Evolutionary conservation across 2,113 vertebrate genomes (phyloP), one percentile per base, ranked within the genome.

Genomic region (Gallinago media): DNA sequence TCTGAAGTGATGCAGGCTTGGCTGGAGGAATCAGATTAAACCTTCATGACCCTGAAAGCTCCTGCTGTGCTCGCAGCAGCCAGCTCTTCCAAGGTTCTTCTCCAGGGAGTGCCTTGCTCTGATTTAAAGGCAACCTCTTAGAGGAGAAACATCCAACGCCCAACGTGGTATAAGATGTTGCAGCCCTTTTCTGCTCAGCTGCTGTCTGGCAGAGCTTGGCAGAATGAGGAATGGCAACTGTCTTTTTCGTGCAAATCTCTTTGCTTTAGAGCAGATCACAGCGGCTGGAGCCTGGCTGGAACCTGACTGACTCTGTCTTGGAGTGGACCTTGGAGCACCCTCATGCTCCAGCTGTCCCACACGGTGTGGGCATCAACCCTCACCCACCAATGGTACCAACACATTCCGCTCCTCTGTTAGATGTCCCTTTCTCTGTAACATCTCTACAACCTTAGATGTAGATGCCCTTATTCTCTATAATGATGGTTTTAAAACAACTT

Each of bases 41-140:
- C 32, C 29, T 58, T 58, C 44, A 8, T 9, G 66, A 85, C 58
- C n/a, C 76, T 25, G 17, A 50, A 44, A 79, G 40, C 65, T 65
- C 87, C 65, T 0, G 0, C 86, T 26, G 29, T 17, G 56, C 44
- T 65, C 0, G 0, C 31, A 21, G 85, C 77, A 67, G 47, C 11
- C 92, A 34, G 46, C 34, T 81, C 71, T 76, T 29, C 55, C 2
- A 1, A 4, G 11, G 38, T 18, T 46, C 26, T 75, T 23, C 66
- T 54, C 75, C 3, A 1, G 63, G 34, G 40, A 83, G 15, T 0
- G 7, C 36, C 62, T 55, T 47, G 47, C 52, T 75, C 38, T 59
- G 77, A 85, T 72, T 88, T 88, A 85, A 68, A 67, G 31, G 46
- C 42, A 34, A 68, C 38, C n/a, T 77, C 27, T 49, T 32, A 8